phyloP scores from a whole-genome alignment of 2,888 invertebrate genomes.

The Lithosia quadra region DNA sequence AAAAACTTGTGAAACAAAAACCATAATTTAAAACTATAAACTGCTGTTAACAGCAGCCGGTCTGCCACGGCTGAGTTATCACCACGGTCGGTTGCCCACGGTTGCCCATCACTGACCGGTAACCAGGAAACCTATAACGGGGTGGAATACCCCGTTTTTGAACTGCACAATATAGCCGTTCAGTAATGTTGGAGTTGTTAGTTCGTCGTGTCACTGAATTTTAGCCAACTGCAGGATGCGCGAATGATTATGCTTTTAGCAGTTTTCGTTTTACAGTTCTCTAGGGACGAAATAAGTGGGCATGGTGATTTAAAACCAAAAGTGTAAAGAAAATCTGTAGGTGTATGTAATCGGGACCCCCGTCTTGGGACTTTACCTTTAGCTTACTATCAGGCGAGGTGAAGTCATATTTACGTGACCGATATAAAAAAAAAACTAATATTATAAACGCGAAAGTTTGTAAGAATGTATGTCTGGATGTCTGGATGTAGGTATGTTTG shows the following conservation, averaged over 20 bases:
- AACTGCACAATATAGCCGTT: conserved; percentile 1
- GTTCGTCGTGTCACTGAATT: background rate
- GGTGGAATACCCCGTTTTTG: conserved; percentile 44
- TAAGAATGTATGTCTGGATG: too few species aligned
- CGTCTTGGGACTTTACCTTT: too few species aligned
- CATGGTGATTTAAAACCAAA: background rate
- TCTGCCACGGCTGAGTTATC: conserved; percentile 40
- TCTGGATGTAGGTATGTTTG: too few species aligned
- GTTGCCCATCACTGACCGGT: conserved; percentile 49
- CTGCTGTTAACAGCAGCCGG: conserved; percentile 38
- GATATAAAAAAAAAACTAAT: too few species aligned
- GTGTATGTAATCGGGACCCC: too few species aligned
- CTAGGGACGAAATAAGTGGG: background rate
- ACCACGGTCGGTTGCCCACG: conserved; percentile 48
- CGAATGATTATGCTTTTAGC: background rate
- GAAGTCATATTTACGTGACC: too few species aligned
- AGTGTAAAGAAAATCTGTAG: too few species aligned
- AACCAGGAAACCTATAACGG: conserved; percentile 51
- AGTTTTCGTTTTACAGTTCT: background rate
- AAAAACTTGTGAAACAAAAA: conserved; percentile 41
- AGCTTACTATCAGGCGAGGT: too few species aligned
- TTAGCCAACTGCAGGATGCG: background rate
- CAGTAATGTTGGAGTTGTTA: background rate
- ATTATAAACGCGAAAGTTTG: too few species aligned
- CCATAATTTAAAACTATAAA: conserved; percentile 47